These are phyloP conservation scores for Polyommatus icarus DNA, from an alignment of 2,888 invertebrate species.

Conservation along the genomic window DNA sequence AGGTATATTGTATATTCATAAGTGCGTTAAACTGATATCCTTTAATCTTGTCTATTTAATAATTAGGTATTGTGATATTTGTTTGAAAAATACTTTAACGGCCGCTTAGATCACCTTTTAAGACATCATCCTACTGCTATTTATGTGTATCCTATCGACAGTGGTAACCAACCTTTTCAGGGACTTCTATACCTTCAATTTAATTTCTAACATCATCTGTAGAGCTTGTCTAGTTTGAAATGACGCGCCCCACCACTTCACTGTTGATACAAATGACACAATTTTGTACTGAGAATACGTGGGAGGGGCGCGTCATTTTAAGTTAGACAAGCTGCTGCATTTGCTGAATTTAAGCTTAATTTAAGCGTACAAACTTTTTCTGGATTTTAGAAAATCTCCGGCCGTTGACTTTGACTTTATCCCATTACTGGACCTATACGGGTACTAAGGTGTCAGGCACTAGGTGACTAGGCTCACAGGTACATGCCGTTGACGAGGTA, in stretches of 20 bases:
- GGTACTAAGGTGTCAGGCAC: background rate
- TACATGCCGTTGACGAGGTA: constrained; percentile 99
- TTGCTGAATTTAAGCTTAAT: too few relatives aligned
- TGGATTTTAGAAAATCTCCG: too few relatives aligned
- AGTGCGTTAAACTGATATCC: background rate
- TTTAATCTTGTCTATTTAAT: background rate
- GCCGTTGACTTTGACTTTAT: too few relatives aligned
- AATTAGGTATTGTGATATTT: background rate
- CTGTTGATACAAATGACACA: too few relatives aligned
- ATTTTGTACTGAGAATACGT: too few relatives aligned
- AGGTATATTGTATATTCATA: background rate
- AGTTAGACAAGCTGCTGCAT: too few relatives aligned
- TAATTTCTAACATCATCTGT: background rate
- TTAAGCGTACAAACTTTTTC: too few relatives aligned
- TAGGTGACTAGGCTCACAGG: constrained; percentile 78
- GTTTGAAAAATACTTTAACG: background rate
- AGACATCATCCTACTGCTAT: background rate
- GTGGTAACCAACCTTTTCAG: background rate
- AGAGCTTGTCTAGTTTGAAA: too few relatives aligned
- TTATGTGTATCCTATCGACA: background rate
- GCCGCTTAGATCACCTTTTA: background rate
- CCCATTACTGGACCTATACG: background rate
- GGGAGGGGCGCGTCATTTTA: too few relatives aligned
- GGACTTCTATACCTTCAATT: background rate
- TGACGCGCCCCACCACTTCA: too few relatives aligned